Percentiles rank a stretch among this genome's conserved stretches.
Evolutionary conservation across 2,888 invertebrate genomes (phyloP).

Genomic region (Erebia epiphron): DNA sequence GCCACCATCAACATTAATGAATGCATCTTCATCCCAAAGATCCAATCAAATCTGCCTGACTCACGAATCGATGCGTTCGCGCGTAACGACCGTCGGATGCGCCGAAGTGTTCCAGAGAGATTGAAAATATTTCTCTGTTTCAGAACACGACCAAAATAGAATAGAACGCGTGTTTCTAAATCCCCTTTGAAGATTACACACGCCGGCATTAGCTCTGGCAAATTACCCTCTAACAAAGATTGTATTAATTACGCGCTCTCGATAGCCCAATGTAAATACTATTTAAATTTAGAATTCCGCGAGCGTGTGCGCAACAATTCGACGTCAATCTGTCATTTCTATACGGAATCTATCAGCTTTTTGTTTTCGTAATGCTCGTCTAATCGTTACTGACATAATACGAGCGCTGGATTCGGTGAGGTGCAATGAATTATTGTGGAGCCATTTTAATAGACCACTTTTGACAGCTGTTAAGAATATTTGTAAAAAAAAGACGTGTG

Average conservation of each 20-base stretch:
- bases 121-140: conserved; percentile 84
- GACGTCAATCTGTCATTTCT: conserved; percentile 74
- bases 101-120: conserved; percentile 81
- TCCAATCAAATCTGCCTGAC: conserved; percentile 73
- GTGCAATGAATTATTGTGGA: not conserved
- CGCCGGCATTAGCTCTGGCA: conserved; percentile 82
- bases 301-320: conserved; percentile 62
- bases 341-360: conserved; percentile 54
- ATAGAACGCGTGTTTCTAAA: conserved; percentile 82
- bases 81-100: conserved; percentile 81
- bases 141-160: conserved; percentile 81
- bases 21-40: conserved; percentile 65
- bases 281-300: conserved; percentile 77
- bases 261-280: conserved; percentile 79
- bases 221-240: conserved; percentile 83
- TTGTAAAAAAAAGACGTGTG: too few species aligned
- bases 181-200: conserved; percentile 83
- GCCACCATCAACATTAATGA: conserved; percentile 64
- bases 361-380: conserved; percentile 51
- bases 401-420: conserved; percentile 42
- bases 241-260: conserved; percentile 82
- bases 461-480: too few species aligned
- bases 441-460: too few species aligned
- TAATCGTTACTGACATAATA: conserved; percentile 51
- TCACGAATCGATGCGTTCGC: conserved; percentile 76